phyloP scores from a whole-genome alignment of 1,140 invertebrate species.

The Phocides pigmalion region DNA sequence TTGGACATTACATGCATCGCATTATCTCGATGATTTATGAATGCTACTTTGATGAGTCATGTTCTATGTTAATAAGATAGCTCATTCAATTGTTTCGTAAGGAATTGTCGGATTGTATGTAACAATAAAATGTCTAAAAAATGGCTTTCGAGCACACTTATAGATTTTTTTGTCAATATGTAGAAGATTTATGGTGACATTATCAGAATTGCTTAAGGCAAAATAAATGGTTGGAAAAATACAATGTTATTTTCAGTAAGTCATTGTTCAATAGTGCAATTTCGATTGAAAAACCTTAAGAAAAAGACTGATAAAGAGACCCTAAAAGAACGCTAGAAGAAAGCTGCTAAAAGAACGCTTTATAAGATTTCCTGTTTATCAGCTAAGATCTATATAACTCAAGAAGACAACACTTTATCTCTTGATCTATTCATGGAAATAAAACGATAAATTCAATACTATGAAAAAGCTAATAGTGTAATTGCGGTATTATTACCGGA shows the following conservation, averaged over 20 bases:
- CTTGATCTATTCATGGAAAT: background rate
- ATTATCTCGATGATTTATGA: slow-evolving; percentile 32
- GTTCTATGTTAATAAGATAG: slow-evolving; percentile 28
- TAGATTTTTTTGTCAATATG: too few species aligned
- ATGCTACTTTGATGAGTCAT: slow-evolving; percentile 25
- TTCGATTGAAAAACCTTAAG: too few species aligned
- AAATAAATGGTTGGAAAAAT: too few species aligned
- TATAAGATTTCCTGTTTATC: background rate
- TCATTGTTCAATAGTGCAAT: too few species aligned
- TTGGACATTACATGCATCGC: slow-evolving; percentile 9
- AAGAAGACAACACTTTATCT: background rate
- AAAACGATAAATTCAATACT: background rate
- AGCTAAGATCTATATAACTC: background rate
- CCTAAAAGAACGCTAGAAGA: too few species aligned
- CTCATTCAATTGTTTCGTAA: slow-evolving; percentile 14
- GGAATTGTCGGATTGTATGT: slow-evolving; percentile 7
- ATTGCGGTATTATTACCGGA: slow-evolving; percentile 45
- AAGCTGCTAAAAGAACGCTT: too few species aligned
- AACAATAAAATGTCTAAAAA: slow-evolving; percentile 17
- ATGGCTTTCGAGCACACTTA: too few species aligned
- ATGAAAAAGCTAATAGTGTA: slow-evolving; percentile 39
- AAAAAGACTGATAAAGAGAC: too few species aligned
- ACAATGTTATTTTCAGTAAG: too few species aligned
- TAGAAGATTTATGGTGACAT: too few species aligned
- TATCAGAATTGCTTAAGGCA: too few species aligned